Evolutionary conservation across 1,140 invertebrate genomes (phyloP).

Genomic region (Calliphora vicina): DNA sequence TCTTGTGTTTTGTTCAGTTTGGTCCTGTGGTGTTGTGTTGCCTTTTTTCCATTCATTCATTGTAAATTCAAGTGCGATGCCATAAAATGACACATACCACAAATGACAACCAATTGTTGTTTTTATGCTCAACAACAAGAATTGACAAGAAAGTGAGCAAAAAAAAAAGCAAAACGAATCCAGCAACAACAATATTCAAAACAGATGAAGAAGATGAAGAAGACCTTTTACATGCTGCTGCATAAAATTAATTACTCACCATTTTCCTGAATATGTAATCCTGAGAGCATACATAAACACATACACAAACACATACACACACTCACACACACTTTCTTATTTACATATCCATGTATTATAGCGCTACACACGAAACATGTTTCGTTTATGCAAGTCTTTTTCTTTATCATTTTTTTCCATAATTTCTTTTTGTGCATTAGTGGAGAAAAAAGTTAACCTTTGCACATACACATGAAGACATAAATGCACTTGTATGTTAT

Average conservation of each 20-base stretch:
- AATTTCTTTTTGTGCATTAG: not conserved
- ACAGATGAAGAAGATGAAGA: not conserved
- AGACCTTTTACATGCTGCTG: constrained; percentile 34
- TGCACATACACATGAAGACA: not conserved
- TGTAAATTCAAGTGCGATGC: constrained; percentile 27
- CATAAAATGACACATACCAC: constrained; percentile 24
- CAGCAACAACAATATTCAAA: not conserved
- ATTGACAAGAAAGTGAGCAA: constrained; percentile 28
- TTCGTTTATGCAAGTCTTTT: not conserved
- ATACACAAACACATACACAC: not conserved
- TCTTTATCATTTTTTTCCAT: not conserved
- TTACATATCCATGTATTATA: not conserved
- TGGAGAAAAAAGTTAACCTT: not conserved
- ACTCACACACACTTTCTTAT: no score
- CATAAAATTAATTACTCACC: constrained; percentile 33
- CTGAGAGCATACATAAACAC: not conserved
- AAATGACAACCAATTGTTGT: constrained; percentile 17
- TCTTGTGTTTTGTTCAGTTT: not conserved
- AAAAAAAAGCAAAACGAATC: not conserved
- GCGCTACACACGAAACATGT: not conserved
- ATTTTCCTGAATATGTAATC: constrained; percentile 29
- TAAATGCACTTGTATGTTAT: not conserved
- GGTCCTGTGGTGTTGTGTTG: not conserved
- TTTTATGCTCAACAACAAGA: not conserved
- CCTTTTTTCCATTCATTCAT: not conserved